A percentile compares a stretch with the other conserved stretches of the same genome.
Evolutionary conservation across 2,797 vertebrate genomes (phyloP).

Genomic region (Ptychadena robeensis): DNA sequence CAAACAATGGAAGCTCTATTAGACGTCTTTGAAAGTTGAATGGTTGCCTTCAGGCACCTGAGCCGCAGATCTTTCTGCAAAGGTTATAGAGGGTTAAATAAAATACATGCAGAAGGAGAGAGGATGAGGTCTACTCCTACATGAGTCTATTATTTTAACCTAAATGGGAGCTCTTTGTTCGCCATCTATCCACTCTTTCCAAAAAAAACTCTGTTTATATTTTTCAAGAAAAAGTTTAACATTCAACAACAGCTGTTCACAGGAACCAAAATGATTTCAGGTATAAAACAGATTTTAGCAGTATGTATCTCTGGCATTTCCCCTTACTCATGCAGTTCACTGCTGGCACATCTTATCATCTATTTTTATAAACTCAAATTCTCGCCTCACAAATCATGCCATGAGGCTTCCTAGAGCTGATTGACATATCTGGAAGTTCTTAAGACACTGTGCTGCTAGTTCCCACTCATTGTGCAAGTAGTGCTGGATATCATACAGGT

Average conservation of each 20-base stretch:
- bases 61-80: too few relatives aligned
- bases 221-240: slow-evolving; percentile 5
- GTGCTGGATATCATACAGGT: slow-evolving; percentile 18
- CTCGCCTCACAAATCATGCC: slow-evolving; percentile 45
- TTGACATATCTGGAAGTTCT: slow-evolving; percentile 39
- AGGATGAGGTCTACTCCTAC: too few relatives aligned
- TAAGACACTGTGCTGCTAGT: neutral
- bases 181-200: neutral
- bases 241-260: neutral
- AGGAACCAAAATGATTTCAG: slow-evolving; percentile 1
- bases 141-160: neutral
- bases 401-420: slow-evolving; percentile 50
- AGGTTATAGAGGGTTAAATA: too few relatives aligned
- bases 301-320: slow-evolving; percentile 2
- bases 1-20: too few relatives aligned
- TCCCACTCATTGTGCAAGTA: slow-evolving; percentile 11
- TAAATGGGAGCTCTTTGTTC: neutral
- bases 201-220: neutral
- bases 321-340: slow-evolving; percentile 27
- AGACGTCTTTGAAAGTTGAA: too few relatives aligned
- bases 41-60: too few relatives aligned
- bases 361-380: slow-evolving; percentile 48
- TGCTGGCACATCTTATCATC: slow-evolving; percentile 34
- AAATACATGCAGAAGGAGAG: too few relatives aligned
- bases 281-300: neutral